These are phyloP conservation scores for Acanthosepion lycidas DNA, from an alignment of 2,888 invertebrate genomes.

Conservation along the genomic window DNA sequence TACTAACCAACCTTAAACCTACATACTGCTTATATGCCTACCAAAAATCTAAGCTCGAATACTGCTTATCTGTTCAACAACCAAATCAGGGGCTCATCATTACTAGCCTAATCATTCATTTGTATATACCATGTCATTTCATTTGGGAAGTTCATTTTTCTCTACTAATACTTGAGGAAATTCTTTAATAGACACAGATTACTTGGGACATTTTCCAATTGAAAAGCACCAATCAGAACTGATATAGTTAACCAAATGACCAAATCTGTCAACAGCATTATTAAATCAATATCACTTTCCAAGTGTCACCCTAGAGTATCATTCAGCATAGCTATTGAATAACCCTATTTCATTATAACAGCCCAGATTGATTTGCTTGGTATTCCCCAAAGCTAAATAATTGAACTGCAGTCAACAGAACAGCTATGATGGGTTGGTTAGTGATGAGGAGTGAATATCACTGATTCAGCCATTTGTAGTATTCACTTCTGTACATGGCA, in stretches of 20 bases:
- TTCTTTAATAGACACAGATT: not conserved
- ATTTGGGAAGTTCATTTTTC: not conserved
- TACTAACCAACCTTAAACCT: too few relatives aligned
- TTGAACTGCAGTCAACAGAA: not conserved
- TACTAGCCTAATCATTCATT: not conserved
- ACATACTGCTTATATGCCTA: too few relatives aligned
- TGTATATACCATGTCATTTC: not conserved
- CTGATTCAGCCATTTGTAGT: not conserved
- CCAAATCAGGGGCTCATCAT: not conserved
- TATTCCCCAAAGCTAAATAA: not conserved
- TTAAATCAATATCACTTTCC: not conserved
- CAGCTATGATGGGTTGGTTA: not conserved
- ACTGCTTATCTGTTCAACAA: not conserved
- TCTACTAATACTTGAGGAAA: not conserved
- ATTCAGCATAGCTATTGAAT: not conserved
- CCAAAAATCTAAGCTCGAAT: too few relatives aligned
- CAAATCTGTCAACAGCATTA: not conserved
- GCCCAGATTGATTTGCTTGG: not conserved
- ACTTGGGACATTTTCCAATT: not conserved
- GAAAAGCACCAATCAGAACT: not conserved
- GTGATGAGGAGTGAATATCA: too few relatives aligned
- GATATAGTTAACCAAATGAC: not conserved
- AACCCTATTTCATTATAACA: not conserved
- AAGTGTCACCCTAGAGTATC: not conserved
- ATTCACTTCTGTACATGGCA: not conserved